A percentile compares a stretch with the other conserved stretches of the same genome.
phyloP scores from a whole-genome alignment of 2,888 invertebrate species.

The Drosophila meridiana region DNA sequence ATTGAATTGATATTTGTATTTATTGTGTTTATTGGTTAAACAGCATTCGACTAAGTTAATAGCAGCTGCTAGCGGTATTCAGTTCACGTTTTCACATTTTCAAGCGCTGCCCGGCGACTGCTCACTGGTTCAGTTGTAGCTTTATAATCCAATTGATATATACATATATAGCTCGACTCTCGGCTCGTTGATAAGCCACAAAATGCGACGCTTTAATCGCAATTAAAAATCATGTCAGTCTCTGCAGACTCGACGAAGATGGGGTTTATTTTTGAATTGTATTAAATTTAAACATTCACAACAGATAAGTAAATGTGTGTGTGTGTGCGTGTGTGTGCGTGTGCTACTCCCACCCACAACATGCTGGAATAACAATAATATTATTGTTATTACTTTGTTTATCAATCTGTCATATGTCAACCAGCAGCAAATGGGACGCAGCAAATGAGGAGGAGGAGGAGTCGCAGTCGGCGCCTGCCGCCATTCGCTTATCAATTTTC shows the following conservation, averaged over 20 bases:
- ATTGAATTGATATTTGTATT: conserved; percentile 1
- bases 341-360: conserved; percentile 55
- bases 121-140: conserved; percentile 7
- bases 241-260: conserved; percentile 14
- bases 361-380: conserved; percentile 69
- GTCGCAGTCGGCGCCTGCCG: conserved; percentile 11
- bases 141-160: conserved; percentile 8
- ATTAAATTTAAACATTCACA: conserved; percentile 48
- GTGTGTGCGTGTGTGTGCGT: conserved; percentile 17
- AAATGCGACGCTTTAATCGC: conserved; percentile 40
- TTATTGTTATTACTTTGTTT: conserved; percentile 64
- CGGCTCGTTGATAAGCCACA: conserved; percentile 46
- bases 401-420: conserved; percentile 53
- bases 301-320: conserved; percentile 46
- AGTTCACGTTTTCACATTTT: conserved; percentile 80
- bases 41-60: conserved; percentile 49
- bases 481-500: conserved; percentile 69
- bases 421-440: conserved; percentile 13
- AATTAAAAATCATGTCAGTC: conserved; percentile 54
- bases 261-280: conserved; percentile 52
- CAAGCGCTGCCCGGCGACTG: conserved; percentile 71
- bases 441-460: not conserved
- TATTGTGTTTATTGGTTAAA: not conserved
- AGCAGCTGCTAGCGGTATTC: conserved; percentile 42
- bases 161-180: not conserved